Evolutionary conservation across 2,797 vertebrate species (phyloP), one percentile per base, ranked within the genome.

Genomic region (Mus minutoides): DNA sequence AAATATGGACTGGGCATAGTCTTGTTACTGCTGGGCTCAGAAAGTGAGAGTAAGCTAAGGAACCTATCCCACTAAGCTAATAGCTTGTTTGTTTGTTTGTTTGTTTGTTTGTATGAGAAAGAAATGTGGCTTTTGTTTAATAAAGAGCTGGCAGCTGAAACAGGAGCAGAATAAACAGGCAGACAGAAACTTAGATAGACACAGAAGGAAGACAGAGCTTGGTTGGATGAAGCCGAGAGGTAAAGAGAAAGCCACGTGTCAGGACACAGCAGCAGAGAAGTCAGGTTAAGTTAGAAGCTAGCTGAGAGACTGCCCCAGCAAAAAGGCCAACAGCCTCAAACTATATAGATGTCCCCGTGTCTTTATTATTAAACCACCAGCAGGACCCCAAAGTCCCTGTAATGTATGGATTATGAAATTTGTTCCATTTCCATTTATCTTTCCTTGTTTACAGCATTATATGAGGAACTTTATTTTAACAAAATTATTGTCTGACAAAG

Each of bases 391-490:
- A 69, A 69, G 37, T 2, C 34, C 16, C 34, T 19, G 16, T n/a
- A 69, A 69, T 69, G 34, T 69, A 9, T 69, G 34, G 95, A 80
- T 84, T 96, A 31, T 92, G 80, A 90, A 82, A 79, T 16, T 3
- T 75, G 60, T 67, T 60, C 40, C 2, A 83, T 93, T 76, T 93
- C 56, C 83, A 82, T 90, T 82, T 2, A 4, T 96, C 80, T 58
- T 7, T 6, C 96, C 93, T 26, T 92, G 62, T 0, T 56, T 37
- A 82, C 31, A 80, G 67, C 92, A 64, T 10, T 17, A 52, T 89
- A 96, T 62, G 89, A 94, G 21, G 40, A 71, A 73, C 69, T 83
- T 95, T 73, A 73, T 77, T 31, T 94, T 62, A 93, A 89, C 88
- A 92, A 67, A 76, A 97, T 88, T 73, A 49, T 89, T 90, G 75